Evolutionary conservation across 2,888 invertebrate genomes (phyloP).

Genomic region (Drosophila borealis): DNA sequence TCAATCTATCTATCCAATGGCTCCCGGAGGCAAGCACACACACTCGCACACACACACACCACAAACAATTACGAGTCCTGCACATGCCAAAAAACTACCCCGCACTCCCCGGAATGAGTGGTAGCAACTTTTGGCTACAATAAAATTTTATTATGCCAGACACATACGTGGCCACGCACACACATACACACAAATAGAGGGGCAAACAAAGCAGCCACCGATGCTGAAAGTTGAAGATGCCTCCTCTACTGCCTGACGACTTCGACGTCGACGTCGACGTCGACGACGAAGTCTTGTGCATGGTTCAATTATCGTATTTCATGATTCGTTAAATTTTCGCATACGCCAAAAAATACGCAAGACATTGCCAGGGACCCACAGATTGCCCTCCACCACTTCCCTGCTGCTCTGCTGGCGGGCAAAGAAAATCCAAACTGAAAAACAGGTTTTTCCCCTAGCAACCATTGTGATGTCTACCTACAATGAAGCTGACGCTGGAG

Average conservation of each 20-base stretch:
- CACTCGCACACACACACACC: constrained; percentile 20
- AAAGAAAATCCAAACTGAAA: constrained; percentile 70
- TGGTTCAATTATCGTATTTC: constrained; percentile 84
- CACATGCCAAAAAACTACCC: constrained; percentile 57
- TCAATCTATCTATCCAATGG: constrained; percentile 9
- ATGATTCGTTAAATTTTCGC: constrained; percentile 84
- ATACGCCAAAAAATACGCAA: constrained; percentile 75
- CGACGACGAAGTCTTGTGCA: constrained; percentile 80
- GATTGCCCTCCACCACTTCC: background rate
- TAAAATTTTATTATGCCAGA: constrained; percentile 80
- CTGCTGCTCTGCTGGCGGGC: constrained; percentile 25
- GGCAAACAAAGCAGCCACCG: constrained; percentile 57
- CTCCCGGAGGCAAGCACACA: constrained; percentile 26
- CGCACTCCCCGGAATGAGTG: constrained; percentile 61
- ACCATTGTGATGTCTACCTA: constrained; percentile 77
- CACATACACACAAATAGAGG: constrained; percentile 24
- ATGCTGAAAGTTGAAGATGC: constrained; percentile 58
- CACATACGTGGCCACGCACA: constrained; percentile 58
- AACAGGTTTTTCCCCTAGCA: constrained; percentile 77
- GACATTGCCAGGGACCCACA: constrained; percentile 41
- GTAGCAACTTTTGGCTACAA: constrained; percentile 79
- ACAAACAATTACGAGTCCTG: constrained; percentile 57
- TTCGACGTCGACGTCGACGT: constrained; percentile 13
- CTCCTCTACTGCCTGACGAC: constrained; percentile 24
- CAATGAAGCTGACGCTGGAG: constrained; percentile 53